Conservation (phyloP, 2,797 vertebrate genomes). For the Hyperoplus immaculatus region DNA sequence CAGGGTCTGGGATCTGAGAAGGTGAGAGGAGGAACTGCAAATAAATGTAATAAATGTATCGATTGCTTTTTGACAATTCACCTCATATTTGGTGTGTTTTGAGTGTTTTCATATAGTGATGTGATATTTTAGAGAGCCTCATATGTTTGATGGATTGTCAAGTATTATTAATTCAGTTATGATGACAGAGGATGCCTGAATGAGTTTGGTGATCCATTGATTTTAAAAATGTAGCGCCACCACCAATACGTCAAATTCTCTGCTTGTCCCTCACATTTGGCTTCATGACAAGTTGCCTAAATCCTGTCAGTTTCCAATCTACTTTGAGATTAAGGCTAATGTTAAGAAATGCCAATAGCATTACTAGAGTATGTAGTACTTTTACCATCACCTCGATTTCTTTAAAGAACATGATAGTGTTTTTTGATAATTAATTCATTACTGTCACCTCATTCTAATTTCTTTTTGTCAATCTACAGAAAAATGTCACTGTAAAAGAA, state of each 20-base stretch:
- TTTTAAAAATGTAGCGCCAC: background rate
- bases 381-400: background rate
- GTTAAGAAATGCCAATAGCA: background rate
- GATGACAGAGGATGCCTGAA: too few species aligned
- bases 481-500: too few species aligned
- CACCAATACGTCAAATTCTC: background rate
- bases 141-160: too few species aligned
- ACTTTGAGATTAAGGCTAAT: background rate
- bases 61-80: too few species aligned
- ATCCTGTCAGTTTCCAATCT: background rate
- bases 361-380: too few species aligned
- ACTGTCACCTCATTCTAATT: too few species aligned
- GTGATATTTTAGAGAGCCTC: too few species aligned
- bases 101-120: too few species aligned
- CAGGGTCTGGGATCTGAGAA: constrained; percentile 96
- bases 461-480: too few species aligned
- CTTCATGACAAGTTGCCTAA: background rate
- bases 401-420: background rate
- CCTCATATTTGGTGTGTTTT: too few species aligned
- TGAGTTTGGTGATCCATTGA: too few species aligned
- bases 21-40: constrained; percentile 78
- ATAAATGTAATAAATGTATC: background rate
- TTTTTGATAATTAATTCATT: background rate
- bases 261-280: background rate
- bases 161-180: too few species aligned